phyloP scores from a whole-genome alignment of 2,888 invertebrate genomes.

The Mesochorus sp. region DNA sequence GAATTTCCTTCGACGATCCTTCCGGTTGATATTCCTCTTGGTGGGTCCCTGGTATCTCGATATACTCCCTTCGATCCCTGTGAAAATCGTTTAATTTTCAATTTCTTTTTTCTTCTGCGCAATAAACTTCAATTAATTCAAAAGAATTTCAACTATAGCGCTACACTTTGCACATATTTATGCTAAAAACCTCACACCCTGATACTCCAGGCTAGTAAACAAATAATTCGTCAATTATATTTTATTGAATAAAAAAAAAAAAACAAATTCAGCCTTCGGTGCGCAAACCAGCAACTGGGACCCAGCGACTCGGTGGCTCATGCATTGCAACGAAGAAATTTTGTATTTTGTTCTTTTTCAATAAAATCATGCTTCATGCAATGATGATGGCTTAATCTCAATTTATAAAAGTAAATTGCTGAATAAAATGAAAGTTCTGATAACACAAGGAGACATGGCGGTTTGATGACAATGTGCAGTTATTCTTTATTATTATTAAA shows the following conservation, averaged over 20 bases:
- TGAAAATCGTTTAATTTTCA: conserved; percentile 69
- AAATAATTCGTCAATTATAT: not conserved
- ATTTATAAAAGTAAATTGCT: conserved; percentile 18
- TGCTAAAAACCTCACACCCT: conserved; percentile 4
- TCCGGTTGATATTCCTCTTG: conserved; percentile 68
- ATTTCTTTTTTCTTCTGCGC: conserved; percentile 42
- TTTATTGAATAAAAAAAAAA: not conserved
- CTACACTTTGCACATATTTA: too few species aligned
- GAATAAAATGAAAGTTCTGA: conserved; percentile 14
- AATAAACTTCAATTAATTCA: not conserved
- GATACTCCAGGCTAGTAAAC: not conserved
- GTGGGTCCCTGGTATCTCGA: conserved; percentile 73
- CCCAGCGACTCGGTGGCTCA: too few species aligned
- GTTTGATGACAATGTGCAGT: conserved; percentile 22
- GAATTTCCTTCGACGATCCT: conserved; percentile 63
- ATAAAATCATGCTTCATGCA: conserved; percentile 60
- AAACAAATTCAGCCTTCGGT: not conserved
- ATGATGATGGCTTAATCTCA: not conserved
- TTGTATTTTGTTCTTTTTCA: not conserved
- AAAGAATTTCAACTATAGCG: not conserved
- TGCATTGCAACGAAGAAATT: not conserved
- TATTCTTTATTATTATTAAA: conserved; percentile 15
- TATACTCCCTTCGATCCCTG: conserved; percentile 77
- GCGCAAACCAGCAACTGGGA: too few species aligned
- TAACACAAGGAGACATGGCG: not conserved